phyloP scores from a whole-genome alignment of 2,888 invertebrate genomes.

The Microchrysa polita region DNA sequence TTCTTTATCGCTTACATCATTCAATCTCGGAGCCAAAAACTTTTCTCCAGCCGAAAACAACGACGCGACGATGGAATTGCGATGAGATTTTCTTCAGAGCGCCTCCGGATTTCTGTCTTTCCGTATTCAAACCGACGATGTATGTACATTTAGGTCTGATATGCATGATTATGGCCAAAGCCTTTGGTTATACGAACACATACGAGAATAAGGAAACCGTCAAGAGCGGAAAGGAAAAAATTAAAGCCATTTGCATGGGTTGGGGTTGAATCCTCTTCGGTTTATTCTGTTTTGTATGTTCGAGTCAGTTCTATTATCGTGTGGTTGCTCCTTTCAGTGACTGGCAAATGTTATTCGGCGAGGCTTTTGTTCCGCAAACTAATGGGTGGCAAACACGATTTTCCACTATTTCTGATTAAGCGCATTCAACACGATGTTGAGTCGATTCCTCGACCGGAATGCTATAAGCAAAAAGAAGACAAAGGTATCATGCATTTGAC shows the following conservation, averaged over 20 bases:
- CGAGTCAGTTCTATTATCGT: background rate
- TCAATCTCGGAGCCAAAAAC: slow-evolving; percentile 29
- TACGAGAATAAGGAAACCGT: too few relatives aligned
- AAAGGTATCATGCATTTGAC: slow-evolving; percentile 6
- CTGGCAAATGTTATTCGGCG: slow-evolving; percentile 20
- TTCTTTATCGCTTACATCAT: slow-evolving; percentile 39
- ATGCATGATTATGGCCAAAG: background rate
- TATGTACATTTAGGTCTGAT: background rate
- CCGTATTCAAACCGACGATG: background rate
- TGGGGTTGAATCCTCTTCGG: slow-evolving; percentile 6
- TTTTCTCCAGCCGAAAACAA: slow-evolving; percentile 4
- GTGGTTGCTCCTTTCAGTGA: slow-evolving; percentile 27
- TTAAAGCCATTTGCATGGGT: slow-evolving; percentile 32
- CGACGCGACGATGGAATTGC: too few relatives aligned
- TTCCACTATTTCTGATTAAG: slow-evolving; percentile 21
- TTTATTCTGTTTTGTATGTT: slow-evolving; percentile 15
- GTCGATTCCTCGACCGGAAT: background rate
- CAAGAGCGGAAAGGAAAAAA: background rate
- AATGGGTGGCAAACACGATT: slow-evolving; percentile 25
- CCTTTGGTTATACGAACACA: background rate
- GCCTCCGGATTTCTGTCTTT: background rate
- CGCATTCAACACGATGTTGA: background rate
- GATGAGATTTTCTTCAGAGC: slow-evolving; percentile 38
- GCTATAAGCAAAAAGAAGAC: background rate
- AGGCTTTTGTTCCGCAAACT: slow-evolving; percentile 31